phyloP scores from a whole-genome alignment of 2,888 invertebrate genomes.

The Caradrina clavipalpis region DNA sequence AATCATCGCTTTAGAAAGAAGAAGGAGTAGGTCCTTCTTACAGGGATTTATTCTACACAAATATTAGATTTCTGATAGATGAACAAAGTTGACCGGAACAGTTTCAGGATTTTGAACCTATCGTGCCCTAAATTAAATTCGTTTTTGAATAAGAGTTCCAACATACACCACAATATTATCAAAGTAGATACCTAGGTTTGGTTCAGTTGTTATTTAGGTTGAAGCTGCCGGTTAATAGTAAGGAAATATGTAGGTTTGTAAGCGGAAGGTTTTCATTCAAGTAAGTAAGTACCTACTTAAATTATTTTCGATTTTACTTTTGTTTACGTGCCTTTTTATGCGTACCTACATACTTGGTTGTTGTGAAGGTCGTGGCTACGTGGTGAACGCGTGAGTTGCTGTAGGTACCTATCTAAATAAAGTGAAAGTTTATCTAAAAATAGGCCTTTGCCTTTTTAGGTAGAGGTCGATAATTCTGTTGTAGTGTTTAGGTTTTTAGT shows the following conservation, averaged over 20 bases:
- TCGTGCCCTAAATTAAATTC: background rate
- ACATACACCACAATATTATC: conserved; percentile 4
- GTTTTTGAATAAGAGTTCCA: conserved; percentile 8
- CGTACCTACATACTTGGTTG: background rate
- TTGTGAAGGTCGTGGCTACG: conserved; percentile 2
- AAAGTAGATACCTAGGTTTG: background rate
- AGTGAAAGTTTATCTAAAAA: background rate
- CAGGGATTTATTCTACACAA: no score
- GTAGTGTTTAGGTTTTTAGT: no score
- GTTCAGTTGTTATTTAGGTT: conserved; percentile 38
- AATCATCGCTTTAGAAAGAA: no score
- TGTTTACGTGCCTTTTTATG: conserved; percentile 13
- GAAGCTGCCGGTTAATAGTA: conserved; percentile 25
- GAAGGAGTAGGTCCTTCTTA: no score
- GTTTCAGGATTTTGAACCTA: background rate
- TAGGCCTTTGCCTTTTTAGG: background rate
- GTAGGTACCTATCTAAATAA: conserved; percentile 12
- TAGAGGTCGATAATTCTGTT: no score
- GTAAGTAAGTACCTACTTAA: background rate
- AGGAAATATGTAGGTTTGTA: no score
- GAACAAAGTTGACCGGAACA: background rate
- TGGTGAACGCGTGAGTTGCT: background rate
- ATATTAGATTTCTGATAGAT: no score
- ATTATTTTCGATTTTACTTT: conserved; percentile 3
- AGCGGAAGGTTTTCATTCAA: conserved; percentile 27